These are phyloP conservation scores for Mirounga angustirostris DNA, from an alignment of 2,113 vertebrate species.

Conservation along the genomic window DNA sequence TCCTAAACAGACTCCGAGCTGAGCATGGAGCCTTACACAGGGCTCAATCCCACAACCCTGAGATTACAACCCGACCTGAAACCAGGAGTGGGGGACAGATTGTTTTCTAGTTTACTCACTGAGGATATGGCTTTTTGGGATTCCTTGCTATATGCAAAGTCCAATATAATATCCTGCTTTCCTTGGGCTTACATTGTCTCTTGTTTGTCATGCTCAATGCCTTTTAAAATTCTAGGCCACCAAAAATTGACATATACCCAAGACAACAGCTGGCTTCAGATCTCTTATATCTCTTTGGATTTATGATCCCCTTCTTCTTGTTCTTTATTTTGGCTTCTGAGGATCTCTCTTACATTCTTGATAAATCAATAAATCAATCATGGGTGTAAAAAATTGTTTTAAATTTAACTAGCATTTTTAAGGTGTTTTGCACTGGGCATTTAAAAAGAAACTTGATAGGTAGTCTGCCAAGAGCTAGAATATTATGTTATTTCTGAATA, in stretches of 20 bases:
- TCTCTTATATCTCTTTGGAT: background rate
- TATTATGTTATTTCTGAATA: constrained; percentile 15
- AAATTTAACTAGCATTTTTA: constrained; percentile 25
- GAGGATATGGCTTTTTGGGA: background rate
- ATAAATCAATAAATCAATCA: background rate
- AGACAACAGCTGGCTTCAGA: background rate
- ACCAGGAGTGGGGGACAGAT: background rate
- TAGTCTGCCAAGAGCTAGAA: constrained; percentile 20
- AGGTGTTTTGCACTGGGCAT: background rate
- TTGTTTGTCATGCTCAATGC: background rate
- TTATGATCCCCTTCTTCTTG: background rate
- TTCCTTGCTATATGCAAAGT: constrained; percentile 22
- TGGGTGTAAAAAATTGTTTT: background rate
- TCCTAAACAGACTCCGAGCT: background rate
- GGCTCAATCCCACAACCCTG: background rate
- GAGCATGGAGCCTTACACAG: background rate
- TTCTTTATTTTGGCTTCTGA: constrained; percentile 6
- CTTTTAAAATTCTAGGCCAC: background rate
- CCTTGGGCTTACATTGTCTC: background rate
- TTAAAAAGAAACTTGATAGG: background rate
- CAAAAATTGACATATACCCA: background rate
- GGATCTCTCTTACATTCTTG: background rate
- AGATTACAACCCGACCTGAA: background rate
- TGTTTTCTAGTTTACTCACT: constrained; percentile 15
- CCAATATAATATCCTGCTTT: background rate